Base-by-base conservation (phyloP, 1,140 invertebrate species). In the Harpegnathos saltator region DNA sequence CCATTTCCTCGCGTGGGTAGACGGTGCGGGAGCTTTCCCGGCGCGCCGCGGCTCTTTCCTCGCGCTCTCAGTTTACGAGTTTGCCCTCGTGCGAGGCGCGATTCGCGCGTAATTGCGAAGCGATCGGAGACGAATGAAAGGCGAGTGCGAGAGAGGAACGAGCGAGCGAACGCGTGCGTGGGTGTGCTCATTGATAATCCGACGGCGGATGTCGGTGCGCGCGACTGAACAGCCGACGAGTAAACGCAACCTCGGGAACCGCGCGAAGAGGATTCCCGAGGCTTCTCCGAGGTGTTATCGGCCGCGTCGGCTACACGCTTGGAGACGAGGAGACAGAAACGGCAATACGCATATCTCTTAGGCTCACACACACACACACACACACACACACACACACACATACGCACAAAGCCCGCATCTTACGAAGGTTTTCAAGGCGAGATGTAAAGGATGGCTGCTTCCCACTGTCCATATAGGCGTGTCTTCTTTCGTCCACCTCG, bases 131-230 rank as follows among this genome's bases (percentile, higher is more conserved):
- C 4, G 62, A 29, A 73, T 73, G 52, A 81, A 24, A 80, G 50
- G 58, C 0, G 71, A 4, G 33, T 19, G 11, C 19, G 26, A 22
- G 54, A 65, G 71, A 74, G 63, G 15, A 44, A 48, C 9, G 69
- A 11, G 61, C 48, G 26, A 52, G 81, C 52, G 68, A 82, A 82
- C 48, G 54, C 26, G 73, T 73, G 78, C 89, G 90, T 91, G 80
- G 91, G 91, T 72, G 91, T 83, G 66, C 88, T 89, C 91, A 91
- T 91, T 91, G 91, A 91, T 91, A 91, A 85, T 89, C 63, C 82
- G 86, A 85, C 72, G 84, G 68, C 74, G 77, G 82, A 59, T 68
- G 83, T 84, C 26, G 44, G 82, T 72, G 75, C 82, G 75, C 82
- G 84, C 86, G 87, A 86, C 87, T 82, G 38, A 44, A 44, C 38